Percentiles rank a stretch among this genome's conserved stretches.
Evolutionary conservation across 2,888 invertebrate species (phyloP).

Genomic region (Andrena praecox): DNA sequence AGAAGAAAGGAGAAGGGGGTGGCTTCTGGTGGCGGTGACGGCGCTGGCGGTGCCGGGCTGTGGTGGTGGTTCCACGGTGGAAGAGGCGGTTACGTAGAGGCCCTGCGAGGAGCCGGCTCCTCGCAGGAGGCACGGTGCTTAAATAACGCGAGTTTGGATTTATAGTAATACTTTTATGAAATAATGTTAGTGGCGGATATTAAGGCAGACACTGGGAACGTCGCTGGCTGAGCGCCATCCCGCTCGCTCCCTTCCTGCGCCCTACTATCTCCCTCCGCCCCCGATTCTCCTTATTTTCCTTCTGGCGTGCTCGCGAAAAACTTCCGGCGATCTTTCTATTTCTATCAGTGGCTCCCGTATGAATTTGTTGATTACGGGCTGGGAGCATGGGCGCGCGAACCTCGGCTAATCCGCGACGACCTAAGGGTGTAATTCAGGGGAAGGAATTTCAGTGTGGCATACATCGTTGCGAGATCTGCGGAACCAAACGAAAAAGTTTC

Average conservation of each 20-base stretch:
- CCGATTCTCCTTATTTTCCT: slow-evolving; percentile 51
- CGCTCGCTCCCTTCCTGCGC: slow-evolving; percentile 55
- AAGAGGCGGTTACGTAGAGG: slow-evolving; percentile 22
- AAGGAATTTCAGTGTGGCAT: too few relatives aligned
- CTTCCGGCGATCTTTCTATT: slow-evolving; percentile 57
- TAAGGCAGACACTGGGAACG: slow-evolving; percentile 83
- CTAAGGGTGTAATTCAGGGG: too few relatives aligned
- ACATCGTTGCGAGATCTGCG: too few relatives aligned
- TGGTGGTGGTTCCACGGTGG: slow-evolving; percentile 29
- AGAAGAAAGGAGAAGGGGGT: slow-evolving; percentile 61
- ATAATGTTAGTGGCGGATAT: slow-evolving; percentile 85
- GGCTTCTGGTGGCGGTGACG: slow-evolving; percentile 21
- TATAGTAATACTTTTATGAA: slow-evolving; percentile 85
- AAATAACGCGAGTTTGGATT: slow-evolving; percentile 85
- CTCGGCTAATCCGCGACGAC: neutral
- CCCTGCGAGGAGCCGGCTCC: slow-evolving; percentile 44
- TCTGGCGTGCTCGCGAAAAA: slow-evolving; percentile 52
- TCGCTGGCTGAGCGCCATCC: slow-evolving; percentile 74
- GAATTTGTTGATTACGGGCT: slow-evolving; percentile 41
- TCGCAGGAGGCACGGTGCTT: slow-evolving; percentile 77
- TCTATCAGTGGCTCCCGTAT: slow-evolving; percentile 35
- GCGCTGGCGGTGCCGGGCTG: slow-evolving; percentile 38
- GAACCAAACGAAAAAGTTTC: too few relatives aligned
- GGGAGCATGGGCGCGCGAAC: slow-evolving; percentile 13
- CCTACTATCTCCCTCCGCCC: slow-evolving; percentile 25